A percentile compares a stretch with the other conserved stretches of the same genome.
These are phyloP conservation scores for Ptychoptera contaminata DNA, from an alignment of 2,888 invertebrate species.

Conservation along the genomic window DNA sequence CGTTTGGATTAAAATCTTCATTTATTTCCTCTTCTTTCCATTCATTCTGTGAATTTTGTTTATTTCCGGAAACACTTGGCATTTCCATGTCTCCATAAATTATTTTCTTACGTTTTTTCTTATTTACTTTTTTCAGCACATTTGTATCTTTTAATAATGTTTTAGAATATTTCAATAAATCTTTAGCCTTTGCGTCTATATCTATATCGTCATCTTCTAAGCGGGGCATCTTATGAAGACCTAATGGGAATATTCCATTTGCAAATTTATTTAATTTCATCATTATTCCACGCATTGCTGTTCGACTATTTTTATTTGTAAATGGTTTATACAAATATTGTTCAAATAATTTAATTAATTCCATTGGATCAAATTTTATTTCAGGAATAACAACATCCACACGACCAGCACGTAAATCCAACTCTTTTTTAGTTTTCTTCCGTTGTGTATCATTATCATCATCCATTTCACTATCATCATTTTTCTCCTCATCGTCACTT, in stretches of 20 bases:
- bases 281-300: conserved; percentile 35
- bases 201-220: conserved; percentile 18
- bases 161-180: conserved; percentile 36
- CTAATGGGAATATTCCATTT: conserved; percentile 48
- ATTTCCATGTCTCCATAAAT: conserved; percentile 3
- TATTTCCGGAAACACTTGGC: conserved; percentile 7
- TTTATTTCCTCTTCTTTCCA: conserved; percentile 9
- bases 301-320: conserved; percentile 39
- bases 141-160: conserved; percentile 26
- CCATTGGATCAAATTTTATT: conserved; percentile 44
- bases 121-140: conserved; percentile 32
- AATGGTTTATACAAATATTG: conserved; percentile 32
- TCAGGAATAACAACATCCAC: conserved; percentile 58
- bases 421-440: conserved; percentile 13
- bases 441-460: background rate
- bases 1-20: conserved; percentile 12
- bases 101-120: conserved; percentile 17
- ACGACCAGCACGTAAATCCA: conserved; percentile 69
- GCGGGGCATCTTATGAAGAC: conserved; percentile 36
- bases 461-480: conserved; percentile 14
- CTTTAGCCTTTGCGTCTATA: conserved; percentile 23
- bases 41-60: conserved; percentile 7
- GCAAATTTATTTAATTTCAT: conserved; percentile 30
- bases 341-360: conserved; percentile 38
- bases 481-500: conserved; percentile 23